Conservation (phyloP, 2,888 invertebrate genomes). For the Neocrepidodera transversa region DNA sequence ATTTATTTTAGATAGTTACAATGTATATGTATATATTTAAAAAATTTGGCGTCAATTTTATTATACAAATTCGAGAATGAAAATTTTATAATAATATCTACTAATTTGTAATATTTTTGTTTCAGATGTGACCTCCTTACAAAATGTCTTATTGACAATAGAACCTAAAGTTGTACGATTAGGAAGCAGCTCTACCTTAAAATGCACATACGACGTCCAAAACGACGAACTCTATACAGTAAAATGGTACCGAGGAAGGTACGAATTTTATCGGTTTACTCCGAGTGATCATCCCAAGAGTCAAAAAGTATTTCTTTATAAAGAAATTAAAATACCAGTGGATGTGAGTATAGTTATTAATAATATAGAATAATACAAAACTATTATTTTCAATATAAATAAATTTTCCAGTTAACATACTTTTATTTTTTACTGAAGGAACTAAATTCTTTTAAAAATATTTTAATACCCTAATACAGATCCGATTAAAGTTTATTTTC, state of each 20-base stretch:
- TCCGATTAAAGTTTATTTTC: no score
- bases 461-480: no score
- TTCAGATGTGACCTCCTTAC: constrained; percentile 70
- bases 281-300: constrained; percentile 73
- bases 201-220: constrained; percentile 80
- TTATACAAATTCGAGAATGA: no score
- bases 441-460: no score
- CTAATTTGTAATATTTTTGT: constrained; percentile 38
- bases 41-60: no score
- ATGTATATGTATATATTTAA: no score
- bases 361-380: no score
- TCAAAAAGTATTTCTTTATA: constrained; percentile 75
- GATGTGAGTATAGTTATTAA: constrained; percentile 71
- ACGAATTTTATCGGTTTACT: constrained; percentile 85
- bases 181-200: constrained; percentile 72
- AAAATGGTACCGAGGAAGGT: constrained; percentile 85
- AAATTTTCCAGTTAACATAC: no score
- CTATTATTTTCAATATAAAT: no score
- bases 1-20: no score
- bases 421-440: no score
- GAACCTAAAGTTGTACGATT: constrained; percentile 74
- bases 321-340: constrained; percentile 74
- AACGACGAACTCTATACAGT: constrained; percentile 79
- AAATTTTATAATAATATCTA: no score
- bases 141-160: constrained; percentile 74